These are phyloP conservation scores for Trinorchestia longiramus DNA, from an alignment of 1,140 invertebrate species.

Conservation along the genomic window DNA sequence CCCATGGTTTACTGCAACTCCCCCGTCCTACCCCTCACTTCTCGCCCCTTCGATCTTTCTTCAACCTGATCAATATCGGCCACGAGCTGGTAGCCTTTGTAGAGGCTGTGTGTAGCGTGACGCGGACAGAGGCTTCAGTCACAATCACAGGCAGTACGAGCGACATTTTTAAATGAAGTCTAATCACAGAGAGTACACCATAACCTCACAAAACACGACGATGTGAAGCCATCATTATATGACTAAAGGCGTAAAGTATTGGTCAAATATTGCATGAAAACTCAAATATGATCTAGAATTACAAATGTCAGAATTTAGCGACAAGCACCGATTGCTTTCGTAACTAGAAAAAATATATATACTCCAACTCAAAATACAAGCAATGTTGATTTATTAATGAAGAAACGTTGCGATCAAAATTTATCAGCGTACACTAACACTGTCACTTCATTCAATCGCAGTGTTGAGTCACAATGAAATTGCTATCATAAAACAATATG, in stretches of 20 bases:
- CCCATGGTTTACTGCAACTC: background rate
- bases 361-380: too few species aligned
- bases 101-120: background rate
- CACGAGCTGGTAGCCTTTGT: background rate
- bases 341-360: too few species aligned
- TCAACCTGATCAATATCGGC: slow-evolving; percentile 6
- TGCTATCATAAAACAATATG: too few species aligned
- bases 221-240: background rate
- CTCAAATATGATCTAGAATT: too few species aligned
- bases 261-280: background rate
- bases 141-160: background rate
- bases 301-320: too few species aligned
- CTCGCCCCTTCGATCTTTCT: background rate
- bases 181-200: background rate
- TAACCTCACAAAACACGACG: background rate
- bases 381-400: too few species aligned
- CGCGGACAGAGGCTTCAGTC: background rate
- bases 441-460: too few species aligned
- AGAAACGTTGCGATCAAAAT: too few species aligned
- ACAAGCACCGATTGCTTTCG: too few species aligned
- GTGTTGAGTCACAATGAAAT: too few species aligned
- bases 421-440: too few species aligned
- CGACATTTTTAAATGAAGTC: background rate
- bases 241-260: background rate
- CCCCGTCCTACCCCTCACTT: background rate